phyloP scores from a whole-genome alignment of 2,797 vertebrate species.

The Chaetodon trifasciatus region DNA sequence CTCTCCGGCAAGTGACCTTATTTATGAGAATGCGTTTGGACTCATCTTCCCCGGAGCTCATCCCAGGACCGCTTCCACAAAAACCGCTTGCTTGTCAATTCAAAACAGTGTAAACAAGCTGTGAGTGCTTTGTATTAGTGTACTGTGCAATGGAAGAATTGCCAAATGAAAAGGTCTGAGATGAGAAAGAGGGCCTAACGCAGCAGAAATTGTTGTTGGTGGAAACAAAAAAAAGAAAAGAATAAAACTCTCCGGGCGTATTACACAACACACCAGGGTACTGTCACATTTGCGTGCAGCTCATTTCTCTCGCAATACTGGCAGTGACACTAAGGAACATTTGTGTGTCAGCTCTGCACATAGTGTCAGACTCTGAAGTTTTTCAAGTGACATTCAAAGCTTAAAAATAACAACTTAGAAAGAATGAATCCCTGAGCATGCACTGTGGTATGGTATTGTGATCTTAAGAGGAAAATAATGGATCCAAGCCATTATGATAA shows the following conservation, averaged over 20 bases:
- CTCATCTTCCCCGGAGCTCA: constrained; percentile 4
- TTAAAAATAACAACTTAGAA: constrained; percentile 51
- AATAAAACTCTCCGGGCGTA: constrained; percentile 62
- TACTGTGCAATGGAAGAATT: constrained; percentile 23
- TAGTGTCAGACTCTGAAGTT: constrained; percentile 32
- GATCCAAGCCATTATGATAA: constrained; percentile 1
- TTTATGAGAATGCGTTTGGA: constrained; percentile 26
- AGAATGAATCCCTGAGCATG: constrained; percentile 14
- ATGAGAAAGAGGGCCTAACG: constrained; percentile 30
- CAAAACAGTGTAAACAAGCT: constrained; percentile 56
- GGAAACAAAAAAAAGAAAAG: constrained; percentile 11
- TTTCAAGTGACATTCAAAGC: constrained; percentile 51
- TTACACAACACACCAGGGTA: constrained; percentile 76
- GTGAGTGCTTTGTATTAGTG: constrained; percentile 51
- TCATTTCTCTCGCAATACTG: constrained; percentile 61
- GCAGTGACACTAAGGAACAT: constrained; percentile 62
- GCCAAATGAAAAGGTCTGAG: constrained; percentile 57
- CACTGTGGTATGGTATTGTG: constrained; percentile 3
- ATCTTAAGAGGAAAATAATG: constrained; percentile 23
- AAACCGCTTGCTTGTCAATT: constrained; percentile 18
- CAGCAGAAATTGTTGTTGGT: constrained; percentile 48
- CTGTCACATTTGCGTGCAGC: constrained; percentile 70
- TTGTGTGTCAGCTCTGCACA: constrained; percentile 54
- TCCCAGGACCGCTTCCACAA: neutral
- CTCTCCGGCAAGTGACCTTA: constrained; percentile 2